Base-by-base conservation (phyloP, 1,140 invertebrate species). In the Anthonomus grandis region DNA sequence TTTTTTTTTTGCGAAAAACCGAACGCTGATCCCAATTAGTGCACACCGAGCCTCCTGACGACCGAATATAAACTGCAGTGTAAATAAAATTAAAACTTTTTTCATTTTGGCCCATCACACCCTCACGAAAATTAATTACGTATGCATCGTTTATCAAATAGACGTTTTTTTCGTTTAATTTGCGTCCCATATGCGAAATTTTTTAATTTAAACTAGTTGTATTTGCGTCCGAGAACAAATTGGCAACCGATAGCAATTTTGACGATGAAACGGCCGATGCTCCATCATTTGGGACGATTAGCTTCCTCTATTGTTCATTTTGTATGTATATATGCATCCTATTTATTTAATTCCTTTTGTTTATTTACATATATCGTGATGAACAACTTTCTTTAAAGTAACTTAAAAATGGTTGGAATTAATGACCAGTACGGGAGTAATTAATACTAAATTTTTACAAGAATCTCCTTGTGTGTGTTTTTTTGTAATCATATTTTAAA, bases 71-170 rank as follows among this genome's bases (percentile, higher is more conserved):
- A 57, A 57, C 54, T 57, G 54, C 45, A 57, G 17, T 49, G 54
- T 57, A 57, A 57, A 57, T 57, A 57, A 57, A 57, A 57, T 57
- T 57, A 57, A 57, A 57, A 57, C 45, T 57, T 49, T 57, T 57
- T 57, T 57, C 47, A 57, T 48, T 57, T n/a, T 44, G 9, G 31
- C 41, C 52, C 13, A 46, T 49, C 47, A 42, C 36, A 23, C 36
- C 37, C 36, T 36, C 54, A 39, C 46, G 54, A 49, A 57, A 57
- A 57, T 57, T 57, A 57, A 57, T 57, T 57, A 46, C 54, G 46
- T 49, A 57, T 50, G 54, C 46, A 49, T 49, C 54, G 54, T 57
- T 57, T 57, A 49, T 57, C 54, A 57, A 57, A 57, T 44, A 45
- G 45, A 39, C 45, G 15, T 48, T 49, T 57, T 57, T 57, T 57